phyloP scores from a whole-genome alignment of 2,797 vertebrate genomes.

The Poeciliopsis gracilis region DNA sequence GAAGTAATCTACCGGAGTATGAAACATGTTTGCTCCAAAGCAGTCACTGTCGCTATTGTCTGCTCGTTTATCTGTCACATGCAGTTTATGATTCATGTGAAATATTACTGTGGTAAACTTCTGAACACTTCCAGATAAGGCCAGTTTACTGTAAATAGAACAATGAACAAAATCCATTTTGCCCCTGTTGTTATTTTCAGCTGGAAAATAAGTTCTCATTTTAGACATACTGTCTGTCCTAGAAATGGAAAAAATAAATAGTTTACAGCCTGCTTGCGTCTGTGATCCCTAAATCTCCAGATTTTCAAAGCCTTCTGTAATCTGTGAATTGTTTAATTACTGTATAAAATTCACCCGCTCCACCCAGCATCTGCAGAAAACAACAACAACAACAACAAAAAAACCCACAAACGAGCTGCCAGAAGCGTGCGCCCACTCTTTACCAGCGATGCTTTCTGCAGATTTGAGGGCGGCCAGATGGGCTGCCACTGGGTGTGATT shows the following conservation, averaged over 20 bases:
- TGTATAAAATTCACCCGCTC: slow-evolving; percentile 35
- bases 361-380: slow-evolving; percentile 30
- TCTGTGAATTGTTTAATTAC: slow-evolving; percentile 27
- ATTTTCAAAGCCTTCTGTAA: slow-evolving; percentile 21
- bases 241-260: slow-evolving; percentile 12
- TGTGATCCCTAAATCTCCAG: slow-evolving; percentile 21
- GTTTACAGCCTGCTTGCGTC: slow-evolving; percentile 28
- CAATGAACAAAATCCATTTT: background rate
- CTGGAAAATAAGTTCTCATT: background rate
- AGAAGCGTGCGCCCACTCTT: slow-evolving; percentile 47
- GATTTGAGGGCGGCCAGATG: slow-evolving; percentile 63
- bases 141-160: slow-evolving; percentile 4
- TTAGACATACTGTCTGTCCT: slow-evolving; percentile 24
- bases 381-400: slow-evolving; percentile 18
- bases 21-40: slow-evolving; percentile 51
- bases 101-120: slow-evolving; percentile 1
- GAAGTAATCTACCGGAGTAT: slow-evolving; percentile 61
- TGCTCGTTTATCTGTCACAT: slow-evolving; percentile 30
- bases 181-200: slow-evolving; percentile 12
- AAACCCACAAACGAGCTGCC: slow-evolving; percentile 45
- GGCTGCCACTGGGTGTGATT: slow-evolving; percentile 75
- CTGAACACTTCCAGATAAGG: slow-evolving; percentile 6
- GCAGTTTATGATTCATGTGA: slow-evolving; percentile 7
- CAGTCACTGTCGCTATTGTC: slow-evolving; percentile 28
- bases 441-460: slow-evolving; percentile 62